Conservation (phyloP, 2,113 vertebrate genomes). For the Hippocampus mohnikei region DNA sequence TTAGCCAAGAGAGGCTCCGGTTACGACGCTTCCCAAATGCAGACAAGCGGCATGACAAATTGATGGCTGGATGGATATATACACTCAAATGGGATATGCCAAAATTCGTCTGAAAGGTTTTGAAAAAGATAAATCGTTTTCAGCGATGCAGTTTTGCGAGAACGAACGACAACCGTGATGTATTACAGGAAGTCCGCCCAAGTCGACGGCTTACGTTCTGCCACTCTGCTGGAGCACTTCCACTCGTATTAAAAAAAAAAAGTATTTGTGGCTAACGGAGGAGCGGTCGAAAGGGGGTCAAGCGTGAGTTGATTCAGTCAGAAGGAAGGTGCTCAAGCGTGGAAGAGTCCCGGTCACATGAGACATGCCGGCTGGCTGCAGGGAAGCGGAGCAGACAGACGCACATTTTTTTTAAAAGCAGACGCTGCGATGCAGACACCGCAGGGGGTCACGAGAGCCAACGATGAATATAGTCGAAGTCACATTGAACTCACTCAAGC, state of each 20-base stretch:
- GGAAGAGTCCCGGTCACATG: slow-evolving; percentile 37
- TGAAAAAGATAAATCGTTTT: background rate
- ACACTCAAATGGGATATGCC: too few species aligned
- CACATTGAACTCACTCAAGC: slow-evolving; percentile 40
- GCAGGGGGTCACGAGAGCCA: slow-evolving; percentile 2
- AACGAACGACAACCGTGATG: background rate
- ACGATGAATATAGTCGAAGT: background rate
- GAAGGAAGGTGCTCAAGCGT: slow-evolving; percentile 37
- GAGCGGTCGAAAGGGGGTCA: slow-evolving; percentile 23
- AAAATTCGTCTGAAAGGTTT: too few species aligned
- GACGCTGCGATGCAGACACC: background rate
- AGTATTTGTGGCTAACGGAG: slow-evolving; percentile 17
- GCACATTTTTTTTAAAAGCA: background rate
- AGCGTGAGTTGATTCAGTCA: slow-evolving; percentile 15
- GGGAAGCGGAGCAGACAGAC: slow-evolving; percentile 17
- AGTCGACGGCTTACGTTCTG: too few species aligned
- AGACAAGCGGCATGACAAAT: too few species aligned
- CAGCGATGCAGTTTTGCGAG: background rate
- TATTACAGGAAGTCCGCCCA: background rate
- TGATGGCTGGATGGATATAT: too few species aligned
- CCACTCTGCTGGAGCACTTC: background rate
- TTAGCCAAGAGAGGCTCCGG: too few species aligned
- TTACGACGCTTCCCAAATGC: too few species aligned
- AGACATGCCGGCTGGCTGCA: background rate
- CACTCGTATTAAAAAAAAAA: background rate